Conservation (phyloP, 2,113 vertebrate species). For the Oryctolagus cuniculus region mOryCun1.1 NC_091438.1:125361001-125361500, state of each 20-base stretch:
- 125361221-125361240: slow-evolving; percentile 33
- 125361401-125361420: not conserved
- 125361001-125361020: slow-evolving; percentile 5
- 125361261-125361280: slow-evolving; percentile 79
- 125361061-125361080: not conserved
- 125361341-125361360: slow-evolving; percentile 49
- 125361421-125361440: slow-evolving; percentile 15
- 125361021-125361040: not conserved
- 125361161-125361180: slow-evolving; percentile 52
- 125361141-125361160: not conserved
- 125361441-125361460: not conserved
- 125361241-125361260: slow-evolving; percentile 10
- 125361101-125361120: not conserved
- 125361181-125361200: slow-evolving; percentile 19
- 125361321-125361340: slow-evolving; percentile 50
- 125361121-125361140: not conserved
- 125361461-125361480: not conserved
- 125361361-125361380: not conserved
- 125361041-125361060: not conserved
- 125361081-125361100: not conserved
- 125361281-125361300: slow-evolving; percentile 73
- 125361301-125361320: not conserved
- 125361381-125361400: slow-evolving; percentile 54
- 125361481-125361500: not conserved
- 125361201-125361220: not conserved